These are phyloP conservation scores for Neoseiulus cucumeris DNA, from an alignment of 1,140 invertebrate genomes.

Conservation along the genomic window DNA sequence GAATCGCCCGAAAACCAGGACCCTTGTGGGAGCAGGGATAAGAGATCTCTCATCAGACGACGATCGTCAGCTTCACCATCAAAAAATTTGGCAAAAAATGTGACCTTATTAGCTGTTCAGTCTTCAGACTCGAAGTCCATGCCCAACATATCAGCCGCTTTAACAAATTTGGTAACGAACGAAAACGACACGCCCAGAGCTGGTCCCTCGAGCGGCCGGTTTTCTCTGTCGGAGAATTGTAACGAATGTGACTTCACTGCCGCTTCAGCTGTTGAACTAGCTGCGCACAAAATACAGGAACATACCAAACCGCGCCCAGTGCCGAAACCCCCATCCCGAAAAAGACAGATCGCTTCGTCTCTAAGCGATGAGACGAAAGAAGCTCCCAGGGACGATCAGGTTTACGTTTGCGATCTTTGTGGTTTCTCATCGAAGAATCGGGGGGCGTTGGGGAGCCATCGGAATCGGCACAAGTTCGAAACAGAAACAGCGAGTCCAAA, in stretches of 20 bases:
- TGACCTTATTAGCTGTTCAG: no score
- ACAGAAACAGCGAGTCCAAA: no score
- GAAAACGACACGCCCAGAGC: no score
- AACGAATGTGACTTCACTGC: not conserved
- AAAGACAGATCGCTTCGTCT: not conserved
- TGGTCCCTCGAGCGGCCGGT: no score
- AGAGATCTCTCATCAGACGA: no score
- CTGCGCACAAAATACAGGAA: not conserved
- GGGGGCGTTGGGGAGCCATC: not conserved
- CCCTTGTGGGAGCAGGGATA: no score
- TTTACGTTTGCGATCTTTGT: not conserved
- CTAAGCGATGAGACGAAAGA: not conserved
- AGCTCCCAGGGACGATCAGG: not conserved
- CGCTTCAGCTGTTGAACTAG: not conserved
- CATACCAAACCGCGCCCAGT: not conserved
- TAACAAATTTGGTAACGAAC: no score
- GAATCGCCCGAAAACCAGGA: no score
- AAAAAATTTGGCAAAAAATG: no score
- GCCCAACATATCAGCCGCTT: no score
- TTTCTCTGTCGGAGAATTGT: not conserved
- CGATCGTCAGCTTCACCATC: no score
- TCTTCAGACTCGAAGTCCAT: no score
- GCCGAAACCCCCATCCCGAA: not conserved
- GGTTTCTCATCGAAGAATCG: not conserved
- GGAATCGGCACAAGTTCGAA: not conserved